phyloP scores from a whole-genome alignment of 2,113 vertebrate species.

The Anser cygnoides region DNA sequence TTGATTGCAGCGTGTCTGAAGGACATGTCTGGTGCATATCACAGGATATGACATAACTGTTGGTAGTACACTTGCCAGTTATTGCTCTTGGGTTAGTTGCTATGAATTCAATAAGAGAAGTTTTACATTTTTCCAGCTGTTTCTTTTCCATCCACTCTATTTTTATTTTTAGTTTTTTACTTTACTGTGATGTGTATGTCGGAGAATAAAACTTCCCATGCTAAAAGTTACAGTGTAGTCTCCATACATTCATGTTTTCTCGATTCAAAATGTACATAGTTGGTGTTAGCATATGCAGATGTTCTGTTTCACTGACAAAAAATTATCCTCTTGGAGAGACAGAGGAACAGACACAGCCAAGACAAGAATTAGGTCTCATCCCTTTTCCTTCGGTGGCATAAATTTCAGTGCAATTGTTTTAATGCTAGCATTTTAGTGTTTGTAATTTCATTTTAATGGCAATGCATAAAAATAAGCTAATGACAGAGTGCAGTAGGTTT shows the following conservation, averaged over 20 bases:
- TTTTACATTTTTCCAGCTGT: neutral
- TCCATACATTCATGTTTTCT: neutral
- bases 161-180: neutral
- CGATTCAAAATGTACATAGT: neutral
- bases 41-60: neutral
- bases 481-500: neutral
- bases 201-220: neutral
- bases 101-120: conserved; percentile 17
- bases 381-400: neutral
- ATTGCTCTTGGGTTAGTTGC: neutral
- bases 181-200: neutral
- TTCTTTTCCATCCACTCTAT: neutral
- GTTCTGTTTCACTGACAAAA: neutral
- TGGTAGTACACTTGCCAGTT: neutral
- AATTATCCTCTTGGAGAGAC: neutral
- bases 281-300: neutral
- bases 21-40: neutral
- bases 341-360: neutral
- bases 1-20: conserved; percentile 49
- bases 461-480: neutral
- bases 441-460: neutral
- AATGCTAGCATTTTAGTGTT: neutral
- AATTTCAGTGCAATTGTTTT: neutral
- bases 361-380: neutral
- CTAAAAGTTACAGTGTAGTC: neutral